Base-by-base conservation (phyloP, 2,888 invertebrate genomes). In the Troides aeacus region DNA sequence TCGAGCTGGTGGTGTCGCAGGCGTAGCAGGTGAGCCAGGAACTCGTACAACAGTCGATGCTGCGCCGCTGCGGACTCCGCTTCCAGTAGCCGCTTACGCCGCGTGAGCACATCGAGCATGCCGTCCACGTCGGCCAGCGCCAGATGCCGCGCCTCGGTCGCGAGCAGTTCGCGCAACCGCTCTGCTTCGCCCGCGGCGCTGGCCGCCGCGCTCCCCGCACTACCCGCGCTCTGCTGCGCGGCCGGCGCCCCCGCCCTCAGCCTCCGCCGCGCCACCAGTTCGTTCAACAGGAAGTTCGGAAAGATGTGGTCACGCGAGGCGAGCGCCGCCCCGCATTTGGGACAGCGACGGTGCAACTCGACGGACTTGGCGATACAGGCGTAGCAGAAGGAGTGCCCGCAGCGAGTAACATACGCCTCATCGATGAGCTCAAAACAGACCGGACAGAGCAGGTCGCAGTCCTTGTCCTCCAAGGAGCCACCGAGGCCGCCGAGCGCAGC, bases 311-410 rank as follows among this genome's bases (percentile, higher is more conserved):
- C 97, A 74, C 93, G 93, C 0, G 94, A 94, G 1, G 95, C 94
- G 12, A 97, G 89, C 2, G 94, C 93, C 18, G 94, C 95, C 77
- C 95, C 96, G 84, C 98, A 98, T 84, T 97, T 97, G 1, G 98
- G 97, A 84, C 98, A 98, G 62, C 96, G 93, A 71, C 89, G 81
- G 73, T 91, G 90, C 64, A 98, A 95, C 93, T 98, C 97, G 86
- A 99, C 98, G 21, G 97, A 95, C 92, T 98, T 98, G 58, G 95
- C 96, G 78, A 98, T 96, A 86, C 98, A 98, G 23, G 94, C 93
- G 81, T 95, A 95, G 87, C 98, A 98, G 90, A 97, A 98, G 1
- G 97, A 97, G 84, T 98, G 98, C 0, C 98, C 98, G 88, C 98
- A 98, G 75, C 96, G 95, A 0, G 98, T 98, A 80, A 98, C 97